These are phyloP conservation scores for Semnopithecus entellus DNA, from an alignment of 2,113 vertebrate genomes.

Conservation along the genomic window DNA sequence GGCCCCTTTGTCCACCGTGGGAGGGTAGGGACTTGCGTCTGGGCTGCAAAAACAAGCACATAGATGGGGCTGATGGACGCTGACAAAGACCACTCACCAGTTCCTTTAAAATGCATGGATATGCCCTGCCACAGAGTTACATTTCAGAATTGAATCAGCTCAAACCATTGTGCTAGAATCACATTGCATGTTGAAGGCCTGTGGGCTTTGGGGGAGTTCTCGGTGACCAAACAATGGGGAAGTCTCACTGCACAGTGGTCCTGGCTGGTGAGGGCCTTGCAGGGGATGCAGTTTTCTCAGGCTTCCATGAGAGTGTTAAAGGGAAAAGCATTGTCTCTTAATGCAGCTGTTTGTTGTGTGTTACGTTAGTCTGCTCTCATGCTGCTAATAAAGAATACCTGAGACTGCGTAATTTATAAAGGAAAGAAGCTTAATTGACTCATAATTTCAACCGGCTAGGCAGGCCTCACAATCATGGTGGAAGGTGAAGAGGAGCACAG, in stretches of 20 bases:
- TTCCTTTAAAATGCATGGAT: not conserved
- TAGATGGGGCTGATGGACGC: fast-evolving
- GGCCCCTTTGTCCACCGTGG: not conserved
- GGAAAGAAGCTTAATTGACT: no score
- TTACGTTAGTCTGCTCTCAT: no score
- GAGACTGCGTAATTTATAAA: no score
- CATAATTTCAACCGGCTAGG: no score
- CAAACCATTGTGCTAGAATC: not conserved
- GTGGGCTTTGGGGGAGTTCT: not conserved
- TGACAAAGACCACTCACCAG: not conserved
- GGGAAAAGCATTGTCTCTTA: not conserved
- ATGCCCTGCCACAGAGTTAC: no score
- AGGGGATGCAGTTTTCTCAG: no score
- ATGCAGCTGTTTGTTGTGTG: not conserved
- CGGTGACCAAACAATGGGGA: not conserved
- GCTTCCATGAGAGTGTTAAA: not conserved
- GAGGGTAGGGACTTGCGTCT: not conserved
- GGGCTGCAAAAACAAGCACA: not conserved
- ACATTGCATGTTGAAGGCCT: not conserved
- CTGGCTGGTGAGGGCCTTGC: not conserved
- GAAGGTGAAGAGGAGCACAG: no score
- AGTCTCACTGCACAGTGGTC: not conserved
- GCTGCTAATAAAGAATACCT: no score
- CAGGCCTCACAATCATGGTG: no score
- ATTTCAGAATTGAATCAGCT: not conserved